phyloP scores from a whole-genome alignment of 2,113 vertebrate species.

The Heteronetta atricapilla region DNA sequence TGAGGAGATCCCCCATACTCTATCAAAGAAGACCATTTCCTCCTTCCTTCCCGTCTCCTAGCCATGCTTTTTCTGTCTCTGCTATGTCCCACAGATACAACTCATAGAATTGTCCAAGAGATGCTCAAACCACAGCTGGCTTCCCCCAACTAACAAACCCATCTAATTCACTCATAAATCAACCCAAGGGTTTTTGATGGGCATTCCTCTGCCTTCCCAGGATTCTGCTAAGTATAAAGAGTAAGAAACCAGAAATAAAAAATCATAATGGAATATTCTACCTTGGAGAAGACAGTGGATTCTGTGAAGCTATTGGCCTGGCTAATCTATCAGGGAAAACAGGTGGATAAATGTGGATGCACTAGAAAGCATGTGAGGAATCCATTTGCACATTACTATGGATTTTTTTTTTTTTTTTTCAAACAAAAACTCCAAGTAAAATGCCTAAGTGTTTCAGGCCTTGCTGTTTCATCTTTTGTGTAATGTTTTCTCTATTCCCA shows the following conservation, averaged over 20 bases:
- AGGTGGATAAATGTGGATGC: constrained; percentile 8
- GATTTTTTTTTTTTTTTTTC: constrained; percentile 43
- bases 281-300: background rate
- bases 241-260: background rate
- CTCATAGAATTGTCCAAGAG: background rate
- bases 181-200: background rate
- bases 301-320: constrained; percentile 1
- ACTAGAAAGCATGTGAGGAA: constrained; percentile 51
- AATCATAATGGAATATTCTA: background rate
- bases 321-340: background rate
- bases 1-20: background rate
- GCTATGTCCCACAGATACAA: background rate
- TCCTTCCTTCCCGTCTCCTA: background rate
- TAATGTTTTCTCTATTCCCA: constrained; percentile 54
- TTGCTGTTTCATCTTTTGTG: constrained; percentile 60
- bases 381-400: constrained; percentile 54
- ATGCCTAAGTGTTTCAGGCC: constrained; percentile 56
- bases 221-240: background rate
- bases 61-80: background rate
- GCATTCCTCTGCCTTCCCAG: background rate
- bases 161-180: background rate
- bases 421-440: constrained; percentile 54
- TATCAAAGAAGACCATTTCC: background rate
- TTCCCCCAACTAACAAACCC: background rate
- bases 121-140: background rate